These are phyloP conservation scores for Tinea trinotella DNA, from an alignment of 2,888 invertebrate genomes.

Conservation along the genomic window DNA sequence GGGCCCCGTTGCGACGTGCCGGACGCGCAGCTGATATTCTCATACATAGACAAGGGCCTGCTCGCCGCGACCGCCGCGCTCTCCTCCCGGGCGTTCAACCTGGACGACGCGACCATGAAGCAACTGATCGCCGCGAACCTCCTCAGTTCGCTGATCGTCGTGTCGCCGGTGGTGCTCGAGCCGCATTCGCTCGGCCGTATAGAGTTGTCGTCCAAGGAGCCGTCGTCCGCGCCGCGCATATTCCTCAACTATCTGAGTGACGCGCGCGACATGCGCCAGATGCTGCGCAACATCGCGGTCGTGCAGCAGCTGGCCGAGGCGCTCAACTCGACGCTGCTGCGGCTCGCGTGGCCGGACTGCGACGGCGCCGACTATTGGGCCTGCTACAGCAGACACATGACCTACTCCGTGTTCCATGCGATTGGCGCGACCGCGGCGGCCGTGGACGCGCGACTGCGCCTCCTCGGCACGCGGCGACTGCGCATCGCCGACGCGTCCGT, in stretches of 20 bases:
- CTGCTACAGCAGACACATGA: conserved; percentile 29
- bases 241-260: conserved; percentile 39
- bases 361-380: conserved; percentile 14
- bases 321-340: neutral
- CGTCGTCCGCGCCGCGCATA: conserved; percentile 33
- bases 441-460: conserved; percentile 37
- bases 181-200: conserved; percentile 39
- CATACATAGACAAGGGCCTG: conserved; percentile 32
- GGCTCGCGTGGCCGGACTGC: neutral
- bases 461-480: conserved; percentile 35
- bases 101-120: conserved; percentile 28
- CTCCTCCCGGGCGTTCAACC: conserved; percentile 25
- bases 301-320: conserved; percentile 28
- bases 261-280: conserved; percentile 34
- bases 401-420: conserved; percentile 39
- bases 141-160: conserved; percentile 30
- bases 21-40: conserved; percentile 35
- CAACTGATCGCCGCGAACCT: conserved; percentile 33
- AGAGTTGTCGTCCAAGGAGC: conserved; percentile 35
- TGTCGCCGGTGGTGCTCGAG: conserved; percentile 34
- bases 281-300: conserved; percentile 34
- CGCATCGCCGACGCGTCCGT: conserved; percentile 40
- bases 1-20: conserved; percentile 37
- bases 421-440: conserved; percentile 41
- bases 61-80: conserved; percentile 23